Conservation (phyloP, 2,888 invertebrate species). For the Steromphala cineraria region DNA sequence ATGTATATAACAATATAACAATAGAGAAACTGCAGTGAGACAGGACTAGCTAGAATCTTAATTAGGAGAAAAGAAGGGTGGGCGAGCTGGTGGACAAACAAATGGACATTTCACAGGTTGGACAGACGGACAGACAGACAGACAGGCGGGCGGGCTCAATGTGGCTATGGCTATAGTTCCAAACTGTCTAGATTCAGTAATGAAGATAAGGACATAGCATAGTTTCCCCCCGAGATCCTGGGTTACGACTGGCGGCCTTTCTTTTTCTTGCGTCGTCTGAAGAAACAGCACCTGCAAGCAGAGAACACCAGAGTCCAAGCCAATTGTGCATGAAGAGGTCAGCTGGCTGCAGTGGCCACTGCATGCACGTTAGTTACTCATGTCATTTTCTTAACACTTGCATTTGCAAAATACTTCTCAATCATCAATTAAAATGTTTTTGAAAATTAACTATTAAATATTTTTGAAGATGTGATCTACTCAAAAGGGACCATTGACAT, state of each 20-base stretch:
- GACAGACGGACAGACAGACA: not conserved
- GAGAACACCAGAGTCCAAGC: slow-evolving; percentile 58
- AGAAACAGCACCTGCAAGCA: slow-evolving; percentile 94
- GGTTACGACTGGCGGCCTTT: slow-evolving; percentile 81
- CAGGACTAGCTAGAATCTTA: not conserved
- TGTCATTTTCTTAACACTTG: not conserved
- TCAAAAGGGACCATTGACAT: too few species aligned
- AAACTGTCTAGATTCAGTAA: not conserved
- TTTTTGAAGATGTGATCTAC: too few species aligned
- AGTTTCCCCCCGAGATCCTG: slow-evolving; percentile 24
- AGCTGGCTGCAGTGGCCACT: not conserved
- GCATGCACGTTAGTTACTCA: not conserved
- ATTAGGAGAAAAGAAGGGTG: not conserved
- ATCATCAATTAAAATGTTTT: too few species aligned
- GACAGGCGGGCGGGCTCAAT: not conserved
- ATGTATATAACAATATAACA: not conserved
- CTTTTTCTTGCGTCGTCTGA: slow-evolving; percentile 99
- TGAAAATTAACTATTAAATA: too few species aligned
- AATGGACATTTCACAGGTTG: too few species aligned
- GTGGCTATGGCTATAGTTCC: not conserved
- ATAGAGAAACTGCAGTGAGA: not conserved
- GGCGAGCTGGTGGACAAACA: too few species aligned
- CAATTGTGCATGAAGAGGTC: slow-evolving; percentile 35
- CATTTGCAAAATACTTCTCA: too few species aligned
- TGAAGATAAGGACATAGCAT: slow-evolving; percentile 9